Evolutionary conservation across 2,888 invertebrate genomes (phyloP).

Genomic region (Branchipolynoe longqiensis): DNA sequence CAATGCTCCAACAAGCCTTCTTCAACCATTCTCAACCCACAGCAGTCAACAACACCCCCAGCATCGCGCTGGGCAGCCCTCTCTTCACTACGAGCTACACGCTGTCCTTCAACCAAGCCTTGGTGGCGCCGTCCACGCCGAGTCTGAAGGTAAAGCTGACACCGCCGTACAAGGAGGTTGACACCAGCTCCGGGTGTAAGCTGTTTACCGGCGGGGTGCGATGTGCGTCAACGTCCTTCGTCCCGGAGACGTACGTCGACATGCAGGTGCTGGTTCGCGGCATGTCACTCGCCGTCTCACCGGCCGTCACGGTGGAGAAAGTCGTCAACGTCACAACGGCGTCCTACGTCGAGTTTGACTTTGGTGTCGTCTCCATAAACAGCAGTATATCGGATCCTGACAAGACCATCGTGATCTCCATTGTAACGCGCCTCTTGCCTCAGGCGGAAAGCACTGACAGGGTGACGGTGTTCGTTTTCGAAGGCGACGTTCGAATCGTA

Average conservation of each 20-base stretch:
- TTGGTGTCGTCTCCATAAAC: not conserved
- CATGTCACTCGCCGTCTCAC: no score
- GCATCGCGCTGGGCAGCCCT: not conserved
- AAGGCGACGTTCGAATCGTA: not conserved
- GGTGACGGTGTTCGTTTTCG: not conserved
- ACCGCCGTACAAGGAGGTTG: not conserved
- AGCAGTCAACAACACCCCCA: not conserved
- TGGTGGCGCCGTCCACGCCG: not conserved
- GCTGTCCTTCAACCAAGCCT: not conserved
- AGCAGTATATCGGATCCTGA: not conserved
- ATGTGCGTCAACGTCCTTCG: not conserved
- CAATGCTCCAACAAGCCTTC: not conserved
- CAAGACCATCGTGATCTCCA: not conserved
- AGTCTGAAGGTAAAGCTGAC: not conserved
- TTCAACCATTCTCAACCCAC: not conserved
- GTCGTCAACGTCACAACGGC: not conserved
- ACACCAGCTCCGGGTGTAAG: not conserved
- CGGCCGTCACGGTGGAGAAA: not conserved
- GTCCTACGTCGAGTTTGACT: constrained; percentile 4
- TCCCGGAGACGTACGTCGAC: not conserved
- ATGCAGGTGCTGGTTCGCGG: not conserved
- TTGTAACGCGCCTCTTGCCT: not conserved
- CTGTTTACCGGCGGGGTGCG: not conserved
- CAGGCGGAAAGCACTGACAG: not conserved
- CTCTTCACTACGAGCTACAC: not conserved